Evolutionary conservation across 2,113 vertebrate genomes (phyloP).

Genomic region (Sapayoa aenigma): DNA sequence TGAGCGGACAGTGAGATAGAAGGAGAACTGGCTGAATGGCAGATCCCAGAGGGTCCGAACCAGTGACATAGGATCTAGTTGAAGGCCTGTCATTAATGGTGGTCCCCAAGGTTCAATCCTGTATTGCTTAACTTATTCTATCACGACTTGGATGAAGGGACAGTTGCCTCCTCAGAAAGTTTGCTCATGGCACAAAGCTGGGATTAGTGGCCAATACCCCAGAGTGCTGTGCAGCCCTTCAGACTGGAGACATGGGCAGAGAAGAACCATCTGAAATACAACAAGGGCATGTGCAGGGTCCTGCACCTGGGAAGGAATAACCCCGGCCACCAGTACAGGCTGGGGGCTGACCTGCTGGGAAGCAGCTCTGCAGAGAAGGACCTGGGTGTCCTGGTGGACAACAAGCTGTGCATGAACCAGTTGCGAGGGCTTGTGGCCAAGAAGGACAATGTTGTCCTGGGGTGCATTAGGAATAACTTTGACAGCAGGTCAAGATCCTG

Average conservation of each 20-base stretch:
- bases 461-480: background rate
- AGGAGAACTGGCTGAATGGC: background rate
- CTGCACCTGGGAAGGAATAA: background rate
- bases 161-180: background rate
- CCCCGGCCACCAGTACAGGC: background rate
- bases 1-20: background rate
- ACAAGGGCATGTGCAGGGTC: rapidly evolving
- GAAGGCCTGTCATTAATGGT: background rate
- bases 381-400: background rate
- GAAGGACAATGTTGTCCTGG: background rate
- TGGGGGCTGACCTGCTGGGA: background rate
- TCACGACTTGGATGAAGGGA: background rate
- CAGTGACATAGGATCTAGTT: background rate
- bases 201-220: background rate
- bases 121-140: background rate
- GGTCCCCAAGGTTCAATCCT: background rate
- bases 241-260: background rate
- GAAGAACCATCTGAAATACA: background rate
- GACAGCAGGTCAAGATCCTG: background rate
- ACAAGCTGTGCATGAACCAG: background rate
- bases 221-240: background rate
- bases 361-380: background rate
- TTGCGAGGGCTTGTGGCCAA: background rate
- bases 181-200: background rate
- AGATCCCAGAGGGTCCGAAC: background rate